phyloP scores from a whole-genome alignment of 2,888 invertebrate species.

The Apoderus coryli region DNA sequence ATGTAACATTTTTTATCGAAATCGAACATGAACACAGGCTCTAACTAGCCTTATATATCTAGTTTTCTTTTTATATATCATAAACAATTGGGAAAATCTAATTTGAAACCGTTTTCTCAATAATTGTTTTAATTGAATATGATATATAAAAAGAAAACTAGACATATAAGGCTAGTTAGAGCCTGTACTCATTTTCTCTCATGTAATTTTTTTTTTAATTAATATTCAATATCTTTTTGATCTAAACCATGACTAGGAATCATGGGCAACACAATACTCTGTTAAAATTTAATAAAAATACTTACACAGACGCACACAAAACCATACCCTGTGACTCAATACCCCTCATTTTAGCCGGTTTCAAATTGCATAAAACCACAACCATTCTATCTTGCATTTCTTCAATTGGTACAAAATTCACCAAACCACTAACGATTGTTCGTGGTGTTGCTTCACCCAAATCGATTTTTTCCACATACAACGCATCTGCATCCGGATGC shows the following conservation, averaged over 20 bases:
- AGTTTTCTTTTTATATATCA: no score
- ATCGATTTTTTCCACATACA: slow-evolving; percentile 88
- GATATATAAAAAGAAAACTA: no score
- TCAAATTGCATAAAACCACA: slow-evolving; percentile 88
- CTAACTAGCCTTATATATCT: no score
- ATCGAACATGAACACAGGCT: no score
- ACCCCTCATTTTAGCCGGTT: slow-evolving; percentile 92
- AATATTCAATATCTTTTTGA: slow-evolving; percentile 1
- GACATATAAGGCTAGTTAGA: no score
- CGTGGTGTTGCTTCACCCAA: slow-evolving; percentile 61
- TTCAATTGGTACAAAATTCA: slow-evolving; percentile 79
- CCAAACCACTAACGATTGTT: slow-evolving; percentile 77
- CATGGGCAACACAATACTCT: slow-evolving; percentile 9
- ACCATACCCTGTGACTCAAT: slow-evolving; percentile 89
- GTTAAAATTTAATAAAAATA: no score
- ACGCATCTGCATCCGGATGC: slow-evolving; percentile 84
- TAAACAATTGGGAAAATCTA: no score
- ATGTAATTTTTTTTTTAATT: no score
- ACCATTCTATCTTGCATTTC: slow-evolving; percentile 82
- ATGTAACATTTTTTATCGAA: no score
- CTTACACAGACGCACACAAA: slow-evolving; percentile 69
- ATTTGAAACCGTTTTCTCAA: no score
- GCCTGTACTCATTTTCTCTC: no score
- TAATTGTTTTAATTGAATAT: no score
- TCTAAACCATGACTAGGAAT: neutral